These are phyloP conservation scores for Muscicapa adusta DNA, from an alignment of 2,113 vertebrate genomes.

Conservation along the genomic window DNA sequence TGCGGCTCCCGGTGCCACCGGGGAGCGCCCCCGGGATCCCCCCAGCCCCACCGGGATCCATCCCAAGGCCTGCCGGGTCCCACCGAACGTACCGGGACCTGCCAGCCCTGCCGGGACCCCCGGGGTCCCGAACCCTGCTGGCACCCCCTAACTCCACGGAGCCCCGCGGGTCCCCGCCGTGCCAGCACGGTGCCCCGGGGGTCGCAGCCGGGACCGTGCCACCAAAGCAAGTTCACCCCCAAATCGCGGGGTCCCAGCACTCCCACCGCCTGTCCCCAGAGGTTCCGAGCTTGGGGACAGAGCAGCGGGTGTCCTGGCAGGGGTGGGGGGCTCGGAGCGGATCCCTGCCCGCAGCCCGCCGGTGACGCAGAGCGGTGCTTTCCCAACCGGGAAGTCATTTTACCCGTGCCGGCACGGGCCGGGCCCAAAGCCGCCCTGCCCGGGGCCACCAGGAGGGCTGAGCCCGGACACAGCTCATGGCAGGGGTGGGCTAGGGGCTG, in stretches of 20 bases:
- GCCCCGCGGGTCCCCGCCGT: background rate
- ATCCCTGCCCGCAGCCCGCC: background rate
- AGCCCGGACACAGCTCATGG: background rate
- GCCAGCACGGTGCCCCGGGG: background rate
- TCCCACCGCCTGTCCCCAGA: background rate
- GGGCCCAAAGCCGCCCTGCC: background rate
- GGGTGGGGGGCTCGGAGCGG: background rate
- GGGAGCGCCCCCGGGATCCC: background rate
- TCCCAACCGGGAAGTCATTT: constrained; percentile 47
- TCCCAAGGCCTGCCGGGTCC: background rate
- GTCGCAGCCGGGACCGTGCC: background rate
- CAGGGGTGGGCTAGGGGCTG: background rate
- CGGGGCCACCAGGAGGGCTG: background rate
- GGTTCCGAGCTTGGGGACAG: background rate
- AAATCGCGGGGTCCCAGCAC: background rate
- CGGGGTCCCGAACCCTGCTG: too few relatives aligned
- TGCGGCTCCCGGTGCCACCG: background rate
- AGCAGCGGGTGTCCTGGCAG: rapidly evolving
- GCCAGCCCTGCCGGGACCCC: background rate
- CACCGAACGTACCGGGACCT: background rate
- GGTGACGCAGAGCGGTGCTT: constrained; percentile 19
- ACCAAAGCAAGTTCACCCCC: background rate
- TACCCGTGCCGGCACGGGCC: background rate
- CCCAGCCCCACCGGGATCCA: background rate
- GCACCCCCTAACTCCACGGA: background rate